Conservation (phyloP, 2,797 vertebrate genomes). For the Neoniphon sammara region DNA sequence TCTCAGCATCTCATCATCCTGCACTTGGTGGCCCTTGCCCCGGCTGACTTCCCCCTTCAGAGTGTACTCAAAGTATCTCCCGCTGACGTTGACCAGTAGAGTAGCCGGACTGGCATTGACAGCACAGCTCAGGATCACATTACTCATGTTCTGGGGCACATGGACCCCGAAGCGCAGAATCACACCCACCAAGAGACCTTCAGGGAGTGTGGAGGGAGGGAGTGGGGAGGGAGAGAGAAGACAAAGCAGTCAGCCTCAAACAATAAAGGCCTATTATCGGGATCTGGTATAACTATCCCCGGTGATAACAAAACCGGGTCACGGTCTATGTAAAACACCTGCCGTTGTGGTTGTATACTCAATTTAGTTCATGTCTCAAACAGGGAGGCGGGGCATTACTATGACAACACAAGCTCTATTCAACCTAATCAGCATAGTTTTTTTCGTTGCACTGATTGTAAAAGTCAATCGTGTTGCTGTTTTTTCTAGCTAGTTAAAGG, state of each 20-base stretch:
- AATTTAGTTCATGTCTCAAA: neutral
- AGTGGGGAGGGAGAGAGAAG: neutral
- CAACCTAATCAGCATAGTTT: no score
- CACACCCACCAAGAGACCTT: constrained; percentile 93
- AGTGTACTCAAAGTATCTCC: constrained; percentile 94
- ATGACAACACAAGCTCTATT: no score
- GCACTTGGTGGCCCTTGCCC: constrained; percentile 88
- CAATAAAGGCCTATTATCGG: no score
- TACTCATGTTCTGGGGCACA: constrained; percentile 88
- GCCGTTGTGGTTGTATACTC: no score
- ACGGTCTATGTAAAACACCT: constrained; percentile 8
- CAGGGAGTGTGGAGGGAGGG: constrained; percentile 9
- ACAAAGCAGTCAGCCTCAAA: constrained; percentile 17
- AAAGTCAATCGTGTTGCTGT: no score
- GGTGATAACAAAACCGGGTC: neutral
- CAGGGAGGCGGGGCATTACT: no score
- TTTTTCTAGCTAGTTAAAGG: no score
- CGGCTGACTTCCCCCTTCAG: constrained; percentile 93
- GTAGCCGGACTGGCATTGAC: constrained; percentile 91
- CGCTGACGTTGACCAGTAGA: constrained; percentile 94
- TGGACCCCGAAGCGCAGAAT: constrained; percentile 94
- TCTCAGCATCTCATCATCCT: constrained; percentile 96
- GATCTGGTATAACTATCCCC: neutral
- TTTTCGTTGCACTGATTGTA: no score
- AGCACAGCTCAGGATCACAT: constrained; percentile 89